Evolutionary conservation across 2,113 vertebrate species (phyloP), one percentile per base, ranked within the genome.

Genomic region (Urocolius indicus): DNA sequence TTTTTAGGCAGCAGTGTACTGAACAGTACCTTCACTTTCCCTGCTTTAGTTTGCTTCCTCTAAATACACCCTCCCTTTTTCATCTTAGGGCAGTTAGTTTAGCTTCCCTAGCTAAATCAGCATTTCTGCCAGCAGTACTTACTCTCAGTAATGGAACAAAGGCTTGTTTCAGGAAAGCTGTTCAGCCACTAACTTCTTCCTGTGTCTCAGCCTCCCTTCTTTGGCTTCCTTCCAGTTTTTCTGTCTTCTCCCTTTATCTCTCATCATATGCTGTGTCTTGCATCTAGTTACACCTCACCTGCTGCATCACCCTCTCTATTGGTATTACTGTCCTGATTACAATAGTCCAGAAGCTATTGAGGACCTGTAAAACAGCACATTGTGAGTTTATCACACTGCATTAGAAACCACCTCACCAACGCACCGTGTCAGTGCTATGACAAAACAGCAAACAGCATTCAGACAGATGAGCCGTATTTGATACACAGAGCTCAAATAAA

Each of bases 41-140:
- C 45, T 69, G 36, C 43, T 49, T 36, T 38, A 32, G 66, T 79
- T 79, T 62, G 34, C 27, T 76, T 43, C 15, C 27, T 79, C 32
- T 66, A 59, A 90, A 88, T 22, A 68, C 21, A 51, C 2, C 2
- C 13, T 68, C 36, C 13, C 24, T 51, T 91, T 84, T 82, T 32
- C 9, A 5, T 34, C 75, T 38, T 45, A 36, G 38, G n/a, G 79
- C 6, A 21, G 87, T 54, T n/a, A 84, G n/a, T 84, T 84, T 59
- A 89, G 59, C 61, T 79, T 78, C 46, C 46, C 62, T 41, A 63
- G 48, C 58, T 89, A 69, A 63, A 91, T 82, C 0, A 71, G 55
- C 67, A 52, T 85, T 89, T 91, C 92, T 95, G 83, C 55, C 77
- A 78, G 73, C 13, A 69, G 58, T 74, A 86, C 69, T 85, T 82